These are phyloP conservation scores for Platycercus adscitus DNA, from an alignment of 2,113 vertebrate species.

Conservation along the genomic window DNA sequence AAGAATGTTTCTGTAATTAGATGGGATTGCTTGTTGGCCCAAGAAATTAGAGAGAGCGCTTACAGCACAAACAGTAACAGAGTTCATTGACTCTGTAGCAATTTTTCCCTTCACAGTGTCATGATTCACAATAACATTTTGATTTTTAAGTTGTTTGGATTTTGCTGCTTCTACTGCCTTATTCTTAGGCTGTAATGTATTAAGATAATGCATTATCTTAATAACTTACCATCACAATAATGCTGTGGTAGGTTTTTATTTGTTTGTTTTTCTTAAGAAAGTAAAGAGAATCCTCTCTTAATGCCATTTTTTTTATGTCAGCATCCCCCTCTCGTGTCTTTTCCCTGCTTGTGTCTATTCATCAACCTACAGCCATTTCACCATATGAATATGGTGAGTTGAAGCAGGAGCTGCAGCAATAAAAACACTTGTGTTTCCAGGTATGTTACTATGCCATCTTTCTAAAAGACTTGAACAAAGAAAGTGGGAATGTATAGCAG, in stretches of 20 bases:
- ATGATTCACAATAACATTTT: slow-evolving; percentile 50
- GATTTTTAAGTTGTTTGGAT: slow-evolving; percentile 45
- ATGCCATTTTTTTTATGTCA: not conserved
- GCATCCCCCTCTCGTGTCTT: not conserved
- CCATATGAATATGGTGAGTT: accelerated
- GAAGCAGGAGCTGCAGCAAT: not conserved
- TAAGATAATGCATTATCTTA: not conserved
- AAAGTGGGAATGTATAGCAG: not conserved
- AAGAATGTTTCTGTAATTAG: slow-evolving; percentile 59
- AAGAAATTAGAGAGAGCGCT: slow-evolving; percentile 64
- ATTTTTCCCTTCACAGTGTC: slow-evolving; percentile 55
- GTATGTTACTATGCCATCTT: not conserved
- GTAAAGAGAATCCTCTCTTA: not conserved
- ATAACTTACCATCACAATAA: not conserved
- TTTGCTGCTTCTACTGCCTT: slow-evolving; percentile 2
- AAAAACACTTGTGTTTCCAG: not conserved
- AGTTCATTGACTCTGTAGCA: slow-evolving; percentile 45
- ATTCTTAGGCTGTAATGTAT: not conserved
- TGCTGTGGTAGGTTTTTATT: not conserved
- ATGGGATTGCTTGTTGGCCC: slow-evolving; percentile 55
- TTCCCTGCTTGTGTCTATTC: not conserved
- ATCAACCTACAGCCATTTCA: not conserved
- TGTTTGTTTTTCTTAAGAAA: not conserved
- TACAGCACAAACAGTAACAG: slow-evolving; percentile 51
- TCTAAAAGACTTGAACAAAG: not conserved